Base-by-base conservation (phyloP, 35 echinoderm and acorn worm genomes). In the Hemicentrotus pulcherrimus region DNA sequence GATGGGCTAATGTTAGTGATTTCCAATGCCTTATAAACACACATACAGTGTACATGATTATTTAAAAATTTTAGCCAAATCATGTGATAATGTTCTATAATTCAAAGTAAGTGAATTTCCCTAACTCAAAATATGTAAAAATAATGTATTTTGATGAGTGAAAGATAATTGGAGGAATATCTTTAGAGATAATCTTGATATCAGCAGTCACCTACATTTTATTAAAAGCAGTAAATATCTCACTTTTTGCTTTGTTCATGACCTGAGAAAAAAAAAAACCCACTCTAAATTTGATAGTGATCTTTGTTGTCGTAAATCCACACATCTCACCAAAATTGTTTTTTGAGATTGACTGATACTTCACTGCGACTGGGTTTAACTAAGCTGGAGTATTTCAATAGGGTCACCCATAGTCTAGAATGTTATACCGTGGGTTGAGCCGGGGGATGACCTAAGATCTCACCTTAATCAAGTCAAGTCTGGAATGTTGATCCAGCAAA, bases 401-500 rank as follows among this genome's bases (percentile, higher is more conserved):
- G 65, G 65, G 65, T 78, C 65, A 78, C 22, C 65, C 15, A 78
- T 78, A 22, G 65, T 78, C 22, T 78, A 78, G 65, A 78, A 78
- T 78, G 65, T 78, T 78, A 70, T 70, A 70, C 18, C 60, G 22
- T 78, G 19, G 65, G 19, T 59, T 28, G 24, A 78, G 65, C 28
- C 5, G 24, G 65, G 65, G 65, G 65, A 78, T 78, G 65, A 78
- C 65, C 65, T 8, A 78, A 78, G 65, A 78, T 78, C 24, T 78
- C 65, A 78, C 65, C 65, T 22, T 78, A 78, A 78, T 78, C 65
- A 78, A 78, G 22, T 78, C 22, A n/a, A 78, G 65, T n/a, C 65
- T 78, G 65, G 65, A 78, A 78, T 78, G 65, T 78, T 78, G 65
- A 78, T 78, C 65, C 65, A 78, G 65, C 65, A 78, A 78, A 78